Percentiles rank a stretch among this genome's conserved stretches.
phyloP scores from a whole-genome alignment of 2,888 invertebrate genomes.

The Agriotes lineatus region DNA sequence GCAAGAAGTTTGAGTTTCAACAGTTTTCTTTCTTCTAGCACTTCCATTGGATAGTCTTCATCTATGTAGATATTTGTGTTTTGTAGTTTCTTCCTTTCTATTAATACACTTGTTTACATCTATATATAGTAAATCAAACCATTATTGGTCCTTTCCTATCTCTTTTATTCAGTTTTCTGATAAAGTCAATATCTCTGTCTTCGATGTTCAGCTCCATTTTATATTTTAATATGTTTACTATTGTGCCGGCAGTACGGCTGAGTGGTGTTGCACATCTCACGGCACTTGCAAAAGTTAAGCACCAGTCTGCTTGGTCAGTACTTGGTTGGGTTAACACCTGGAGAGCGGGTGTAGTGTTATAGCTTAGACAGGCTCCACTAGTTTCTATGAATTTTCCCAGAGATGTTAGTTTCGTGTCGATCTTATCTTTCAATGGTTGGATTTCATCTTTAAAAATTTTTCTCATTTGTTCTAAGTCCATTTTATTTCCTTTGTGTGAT shows the following conservation, averaged over 20 bases:
- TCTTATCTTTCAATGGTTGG: too few relatives aligned
- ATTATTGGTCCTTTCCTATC: not conserved
- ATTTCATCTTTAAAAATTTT: too few relatives aligned
- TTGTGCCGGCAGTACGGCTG: not conserved
- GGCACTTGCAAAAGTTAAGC: not conserved
- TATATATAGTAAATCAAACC: not conserved
- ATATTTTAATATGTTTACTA: not conserved
- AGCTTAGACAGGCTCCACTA: not conserved
- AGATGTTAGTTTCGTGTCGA: too few relatives aligned
- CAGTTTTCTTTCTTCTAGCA: not conserved
- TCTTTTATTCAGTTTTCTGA: not conserved
- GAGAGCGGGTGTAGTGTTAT: not conserved
- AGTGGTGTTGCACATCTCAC: not conserved
- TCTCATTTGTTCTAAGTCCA: too few relatives aligned
- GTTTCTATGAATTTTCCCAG: not conserved
- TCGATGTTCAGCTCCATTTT: not conserved
- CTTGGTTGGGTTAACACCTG: not conserved
- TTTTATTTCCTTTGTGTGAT: too few relatives aligned
- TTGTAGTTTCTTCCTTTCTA: not conserved
- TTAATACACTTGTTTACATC: not conserved
- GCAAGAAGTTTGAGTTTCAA: too few relatives aligned
- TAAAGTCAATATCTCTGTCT: not conserved
- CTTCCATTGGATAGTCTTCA: not conserved
- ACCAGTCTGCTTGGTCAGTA: not conserved
- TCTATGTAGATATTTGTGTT: not conserved